Evolutionary conservation across 2,888 invertebrate species (phyloP), one percentile per base, ranked within the genome.

Genomic region (Trichogramma evanescens): DNA sequence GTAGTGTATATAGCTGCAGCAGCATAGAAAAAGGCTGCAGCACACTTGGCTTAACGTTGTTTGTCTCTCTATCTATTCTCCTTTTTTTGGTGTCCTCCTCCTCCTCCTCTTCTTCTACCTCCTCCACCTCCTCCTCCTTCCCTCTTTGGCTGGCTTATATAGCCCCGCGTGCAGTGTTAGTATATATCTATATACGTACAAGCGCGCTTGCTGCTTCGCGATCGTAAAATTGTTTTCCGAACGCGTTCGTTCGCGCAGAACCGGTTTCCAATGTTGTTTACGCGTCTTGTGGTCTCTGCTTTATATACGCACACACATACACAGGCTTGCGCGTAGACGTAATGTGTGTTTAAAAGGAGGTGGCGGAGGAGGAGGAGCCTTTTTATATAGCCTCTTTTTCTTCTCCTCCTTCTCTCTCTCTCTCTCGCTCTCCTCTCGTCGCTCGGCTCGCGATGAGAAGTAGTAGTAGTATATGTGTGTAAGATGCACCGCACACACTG

Each of bases 181-280:
- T 3, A 3, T 26, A 26, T 26, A 26, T 26, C 26, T 26, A 26
- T 26, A 26, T 26, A 26, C 48, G 40, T 60, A 26, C 2, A 55
- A 13, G 50, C 63, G 43, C 46, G 57, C 51, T 40, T n/a, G 39
- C 66, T 66, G 67, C 66, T 62, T 63, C 68, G 68, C 66, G 69
- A 71, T 72, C 69, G 71, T 72, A 73, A 75, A 73, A 74, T 76
- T 71, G 71, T 75, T 74, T 75, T 73, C 69, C 73, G 70, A 68
- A 67, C 67, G 66, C 57, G 38, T 10, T 48, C 69, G 72, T 71
- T 71, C 72, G 69, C 70, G 69, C 26, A 26, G 73, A 70, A 74
- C 74, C 72, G 70, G 73, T 74, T 72, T 73, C 70, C 71, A 69
- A 67, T 67, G 73, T 75, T 75, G 73, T 74, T 73, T 75, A 72